Conservation (phyloP, 92 coral and sea anemone species). For the Heliopora coerulea region DNA sequence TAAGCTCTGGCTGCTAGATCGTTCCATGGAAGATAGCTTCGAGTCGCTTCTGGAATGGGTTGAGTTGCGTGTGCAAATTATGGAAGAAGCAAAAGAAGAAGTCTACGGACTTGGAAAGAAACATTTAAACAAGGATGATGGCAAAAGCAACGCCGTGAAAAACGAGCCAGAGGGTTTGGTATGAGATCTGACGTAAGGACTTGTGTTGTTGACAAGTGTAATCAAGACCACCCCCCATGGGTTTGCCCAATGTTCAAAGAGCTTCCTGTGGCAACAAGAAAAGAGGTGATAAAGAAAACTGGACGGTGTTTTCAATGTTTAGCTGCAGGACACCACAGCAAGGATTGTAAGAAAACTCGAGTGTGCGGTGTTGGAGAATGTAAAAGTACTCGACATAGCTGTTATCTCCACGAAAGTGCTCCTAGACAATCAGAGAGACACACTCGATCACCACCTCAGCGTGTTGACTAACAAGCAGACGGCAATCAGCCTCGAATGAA, state of each 20-base stretch:
- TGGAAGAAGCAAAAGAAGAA: conserved; percentile 48
- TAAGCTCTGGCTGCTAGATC: conserved; percentile 52
- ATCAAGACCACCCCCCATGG: neutral
- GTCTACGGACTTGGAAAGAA: neutral
- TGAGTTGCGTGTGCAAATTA: conserved; percentile 10
- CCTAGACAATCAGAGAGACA: too few relatives aligned
- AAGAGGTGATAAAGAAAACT: too few relatives aligned
- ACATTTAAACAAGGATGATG: neutral
- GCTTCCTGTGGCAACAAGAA: too few relatives aligned
- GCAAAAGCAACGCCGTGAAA: neutral
- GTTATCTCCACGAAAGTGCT: conserved; percentile 50
- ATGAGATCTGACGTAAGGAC: neutral
- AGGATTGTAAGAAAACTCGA: conserved; percentile 5
- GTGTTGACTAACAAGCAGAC: too few relatives aligned
- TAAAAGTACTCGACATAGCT: conserved; percentile 34
- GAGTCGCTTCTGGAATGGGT: conserved; percentile 31
- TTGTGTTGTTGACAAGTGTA: conserved; percentile 18
- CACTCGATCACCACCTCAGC: too few relatives aligned
- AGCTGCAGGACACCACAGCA: conserved; percentile 3
- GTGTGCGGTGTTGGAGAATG: conserved; percentile 41
- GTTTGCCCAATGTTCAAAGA: neutral
- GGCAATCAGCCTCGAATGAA: neutral
- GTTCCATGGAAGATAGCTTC: conserved; percentile 33
- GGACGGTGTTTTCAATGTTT: too few relatives aligned
- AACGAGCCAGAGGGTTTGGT: neutral